These are phyloP conservation scores for Ormyrus thymus DNA, from an alignment of 2,888 invertebrate species.

Conservation along the genomic window DNA sequence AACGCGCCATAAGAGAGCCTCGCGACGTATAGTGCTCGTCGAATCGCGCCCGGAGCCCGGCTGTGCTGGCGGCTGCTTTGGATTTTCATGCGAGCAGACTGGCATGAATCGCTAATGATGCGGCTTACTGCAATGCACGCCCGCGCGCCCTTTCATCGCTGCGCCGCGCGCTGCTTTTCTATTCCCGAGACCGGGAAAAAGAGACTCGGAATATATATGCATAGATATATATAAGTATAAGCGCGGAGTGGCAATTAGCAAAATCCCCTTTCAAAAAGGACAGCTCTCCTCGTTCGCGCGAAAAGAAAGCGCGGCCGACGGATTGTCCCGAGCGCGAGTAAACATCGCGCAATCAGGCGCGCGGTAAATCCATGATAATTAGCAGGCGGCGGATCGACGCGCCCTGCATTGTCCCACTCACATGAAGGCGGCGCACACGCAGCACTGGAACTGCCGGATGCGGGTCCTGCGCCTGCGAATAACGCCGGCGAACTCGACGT, in stretches of 20 bases:
- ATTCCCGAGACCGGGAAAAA: slow-evolving; percentile 1
- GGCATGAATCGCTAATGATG: slow-evolving; percentile 35
- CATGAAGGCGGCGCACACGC: slow-evolving; percentile 82
- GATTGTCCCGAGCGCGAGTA: too few species aligned
- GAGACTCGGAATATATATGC: too few species aligned
- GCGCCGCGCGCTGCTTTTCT: not conserved
- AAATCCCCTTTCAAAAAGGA: not conserved
- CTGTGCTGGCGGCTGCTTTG: not conserved
- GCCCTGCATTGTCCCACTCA: slow-evolving; percentile 76
- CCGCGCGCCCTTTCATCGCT: not conserved
- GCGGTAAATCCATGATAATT: too few species aligned
- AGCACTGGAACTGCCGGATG: slow-evolving; percentile 82
- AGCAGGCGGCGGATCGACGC: too few species aligned
- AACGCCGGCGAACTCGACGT: slow-evolving; percentile 76
- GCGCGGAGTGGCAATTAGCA: not conserved
- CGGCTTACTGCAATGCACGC: not conserved
- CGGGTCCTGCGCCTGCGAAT: slow-evolving; percentile 74
- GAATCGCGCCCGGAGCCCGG: too few species aligned
- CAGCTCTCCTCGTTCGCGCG: too few species aligned
- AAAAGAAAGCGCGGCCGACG: too few species aligned
- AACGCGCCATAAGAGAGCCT: slow-evolving; percentile 42
- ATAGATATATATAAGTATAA: too few species aligned
- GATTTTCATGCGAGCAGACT: slow-evolving; percentile 27
- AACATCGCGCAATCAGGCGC: too few species aligned
- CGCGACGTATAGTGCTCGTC: not conserved